Evolutionary conservation across 2,113 vertebrate species (phyloP).

Genomic region (Opisthocomus hoazin): DNA sequence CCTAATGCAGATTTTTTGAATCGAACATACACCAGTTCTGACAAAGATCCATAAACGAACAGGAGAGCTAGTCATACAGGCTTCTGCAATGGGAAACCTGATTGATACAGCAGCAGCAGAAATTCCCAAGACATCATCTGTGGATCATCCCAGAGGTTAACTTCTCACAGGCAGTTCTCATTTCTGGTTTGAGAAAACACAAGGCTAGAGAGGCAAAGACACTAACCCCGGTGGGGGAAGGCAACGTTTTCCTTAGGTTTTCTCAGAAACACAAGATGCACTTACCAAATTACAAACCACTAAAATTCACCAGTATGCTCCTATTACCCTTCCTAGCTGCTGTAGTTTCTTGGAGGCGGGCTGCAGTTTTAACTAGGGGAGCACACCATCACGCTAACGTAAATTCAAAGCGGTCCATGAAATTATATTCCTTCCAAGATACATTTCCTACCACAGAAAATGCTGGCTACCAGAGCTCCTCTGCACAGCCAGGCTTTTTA

Average conservation of each 20-base stretch:
- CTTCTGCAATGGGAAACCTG: neutral
- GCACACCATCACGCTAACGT: fast-evolving
- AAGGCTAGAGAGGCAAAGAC: neutral
- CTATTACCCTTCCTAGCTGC: neutral
- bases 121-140: neutral
- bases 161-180: neutral
- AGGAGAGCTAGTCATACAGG: neutral
- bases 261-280: neutral
- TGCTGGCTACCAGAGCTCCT: neutral
- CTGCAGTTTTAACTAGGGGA: neutral
- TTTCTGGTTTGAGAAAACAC: neutral
- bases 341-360: neutral
- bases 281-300: neutral
- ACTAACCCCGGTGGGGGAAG: neutral
- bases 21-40: neutral
- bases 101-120: neutral
- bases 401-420: neutral
- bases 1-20: neutral
- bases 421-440: neutral
- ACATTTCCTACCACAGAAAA: neutral
- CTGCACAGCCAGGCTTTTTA: neutral
- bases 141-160: neutral
- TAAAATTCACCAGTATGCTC: neutral
- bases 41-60: neutral
- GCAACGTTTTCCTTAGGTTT: neutral